phyloP scores from a whole-genome alignment of 2,113 vertebrate species.

The Zootoca vivipara region DNA sequence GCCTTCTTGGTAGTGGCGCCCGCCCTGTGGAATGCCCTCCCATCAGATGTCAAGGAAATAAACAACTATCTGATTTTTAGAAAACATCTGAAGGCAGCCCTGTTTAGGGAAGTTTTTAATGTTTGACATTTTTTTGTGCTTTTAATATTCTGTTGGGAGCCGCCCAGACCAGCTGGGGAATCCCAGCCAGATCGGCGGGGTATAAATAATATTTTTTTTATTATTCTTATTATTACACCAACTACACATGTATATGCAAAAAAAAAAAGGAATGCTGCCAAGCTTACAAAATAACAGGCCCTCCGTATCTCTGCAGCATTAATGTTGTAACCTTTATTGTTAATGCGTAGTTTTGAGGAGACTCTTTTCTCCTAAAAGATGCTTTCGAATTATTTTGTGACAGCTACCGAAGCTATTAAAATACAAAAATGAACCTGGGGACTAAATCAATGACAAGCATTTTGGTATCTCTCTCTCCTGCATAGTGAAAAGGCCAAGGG shows the following conservation, averaged over 20 bases:
- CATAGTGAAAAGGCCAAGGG: slow-evolving; percentile 28
- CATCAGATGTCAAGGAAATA: too few relatives aligned
- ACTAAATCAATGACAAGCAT: slow-evolving; percentile 50
- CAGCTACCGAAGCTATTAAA: slow-evolving; percentile 62
- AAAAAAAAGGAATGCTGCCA: not conserved
- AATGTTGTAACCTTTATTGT: not conserved
- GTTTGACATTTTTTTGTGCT: too few relatives aligned
- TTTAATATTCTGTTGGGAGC: too few relatives aligned
- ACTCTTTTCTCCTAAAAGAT: slow-evolving; percentile 55
- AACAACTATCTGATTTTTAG: too few relatives aligned
- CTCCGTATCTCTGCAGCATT: not conserved
- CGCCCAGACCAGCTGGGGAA: too few relatives aligned
- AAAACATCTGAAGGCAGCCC: too few relatives aligned
- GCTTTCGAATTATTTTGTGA: slow-evolving; percentile 66
- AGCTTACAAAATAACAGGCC: not conserved
- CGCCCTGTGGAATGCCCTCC: too few relatives aligned
- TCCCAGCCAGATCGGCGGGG: too few relatives aligned
- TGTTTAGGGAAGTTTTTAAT: too few relatives aligned
- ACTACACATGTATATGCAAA: not conserved
- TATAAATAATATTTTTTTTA: too few relatives aligned
- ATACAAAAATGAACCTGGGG: slow-evolving; percentile 51
- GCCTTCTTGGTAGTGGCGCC: too few relatives aligned
- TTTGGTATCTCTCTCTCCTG: slow-evolving; percentile 47
- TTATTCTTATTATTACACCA: too few relatives aligned
- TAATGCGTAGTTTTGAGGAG: slow-evolving; percentile 4